These are phyloP conservation scores for Gymnogyps californianus DNA, from an alignment of 2,113 vertebrate genomes.

Conservation along the genomic window DNA sequence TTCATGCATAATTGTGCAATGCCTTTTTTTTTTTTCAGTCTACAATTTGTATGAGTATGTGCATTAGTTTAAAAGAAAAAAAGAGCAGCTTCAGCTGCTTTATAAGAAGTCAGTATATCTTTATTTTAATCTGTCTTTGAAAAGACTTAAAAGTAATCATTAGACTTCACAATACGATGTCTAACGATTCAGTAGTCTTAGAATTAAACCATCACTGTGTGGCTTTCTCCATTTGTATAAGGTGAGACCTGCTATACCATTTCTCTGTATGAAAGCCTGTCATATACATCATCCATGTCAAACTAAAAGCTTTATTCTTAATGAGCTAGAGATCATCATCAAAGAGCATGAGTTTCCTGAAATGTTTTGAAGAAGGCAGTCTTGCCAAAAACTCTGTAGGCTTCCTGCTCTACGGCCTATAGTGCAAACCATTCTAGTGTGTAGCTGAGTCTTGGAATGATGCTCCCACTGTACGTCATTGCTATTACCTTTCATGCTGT, in stretches of 20 bases:
- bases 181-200: background rate
- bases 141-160: background rate
- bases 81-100: background rate
- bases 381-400: background rate
- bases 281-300: background rate
- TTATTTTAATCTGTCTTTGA: background rate
- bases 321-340: background rate
- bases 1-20: background rate
- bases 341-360: background rate
- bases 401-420: background rate
- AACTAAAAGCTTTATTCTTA: background rate
- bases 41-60: background rate
- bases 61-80: background rate
- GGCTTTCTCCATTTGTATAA: background rate
- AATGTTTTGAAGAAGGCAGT: background rate
- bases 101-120: background rate
- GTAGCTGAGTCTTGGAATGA: background rate
- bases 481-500: background rate
- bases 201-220: background rate
- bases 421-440: background rate
- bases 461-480: rapidly evolving
- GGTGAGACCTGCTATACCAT: background rate
- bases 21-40: background rate
- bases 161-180: background rate
- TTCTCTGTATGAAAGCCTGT: background rate